Evolutionary conservation across 2,113 vertebrate genomes (phyloP), one percentile per base, ranked within the genome.

Genomic region (Bostrychus sinensis): DNA sequence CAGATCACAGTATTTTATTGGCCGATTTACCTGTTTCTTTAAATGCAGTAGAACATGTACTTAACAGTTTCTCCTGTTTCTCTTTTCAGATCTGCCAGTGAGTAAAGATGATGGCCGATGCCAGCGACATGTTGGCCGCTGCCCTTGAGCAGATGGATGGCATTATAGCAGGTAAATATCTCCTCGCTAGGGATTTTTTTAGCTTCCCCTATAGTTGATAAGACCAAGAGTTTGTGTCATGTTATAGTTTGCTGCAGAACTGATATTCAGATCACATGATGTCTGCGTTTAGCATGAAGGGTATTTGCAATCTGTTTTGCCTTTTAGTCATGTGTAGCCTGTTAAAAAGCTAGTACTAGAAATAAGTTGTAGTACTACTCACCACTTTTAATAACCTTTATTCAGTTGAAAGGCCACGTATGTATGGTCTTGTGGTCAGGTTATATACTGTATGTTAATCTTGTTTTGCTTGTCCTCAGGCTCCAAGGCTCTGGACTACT

Each of bases 111-210:
- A 99, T 98, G 97, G 94, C 93, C 30, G 96, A 99, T 83, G 97
- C 96, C 77, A 98, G 97, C 76, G 97, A 99, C 75, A 99, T 99
- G 97, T 87, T 99, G 84, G 97, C 97, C 16, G 97, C 97, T 0
- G 97, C 97, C 30, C 74, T 99, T 91, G 97, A 99, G 88, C 97
- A 99, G 90, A 99, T 99, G 97, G 97, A 99, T 50, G 97, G 97
- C n/a, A 98, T 99, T 56, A 99, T 98, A 77, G 97, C 97, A 93
- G 97, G 97, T 98, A 82, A 78, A 12, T 5, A 17, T 0, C 22
- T 25, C 13, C 2, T 13, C 3, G 8, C 51, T 7, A 12, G 6
- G 6, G 17, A 38, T 11, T 30, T 39, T 56, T 74, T 61, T 10
- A 39, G 9, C 11, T 43, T 42, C 7, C n/a, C 34, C 30, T 5